These are phyloP conservation scores for Parasteatoda lunata DNA, from an alignment of 2,888 invertebrate species.

Conservation along the genomic window DNA sequence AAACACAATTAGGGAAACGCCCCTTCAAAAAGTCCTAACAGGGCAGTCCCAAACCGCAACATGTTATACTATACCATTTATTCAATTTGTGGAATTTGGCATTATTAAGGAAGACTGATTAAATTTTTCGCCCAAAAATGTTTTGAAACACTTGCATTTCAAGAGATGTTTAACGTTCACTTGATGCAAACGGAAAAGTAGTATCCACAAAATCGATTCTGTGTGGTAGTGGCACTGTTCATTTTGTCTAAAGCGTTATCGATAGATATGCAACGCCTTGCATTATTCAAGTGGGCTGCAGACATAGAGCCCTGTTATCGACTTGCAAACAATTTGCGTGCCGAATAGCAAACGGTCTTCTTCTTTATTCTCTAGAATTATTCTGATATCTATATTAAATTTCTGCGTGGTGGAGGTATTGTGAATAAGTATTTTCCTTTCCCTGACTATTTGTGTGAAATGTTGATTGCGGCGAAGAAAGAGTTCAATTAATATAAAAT, in stretches of 20 bases:
- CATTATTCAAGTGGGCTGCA: slow-evolving; percentile 43
- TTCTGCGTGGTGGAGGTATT: not conserved
- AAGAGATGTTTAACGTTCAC: not conserved
- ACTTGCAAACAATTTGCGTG: slow-evolving; percentile 46
- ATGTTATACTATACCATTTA: no score
- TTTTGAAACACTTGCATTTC: not conserved
- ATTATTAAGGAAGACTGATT: not conserved
- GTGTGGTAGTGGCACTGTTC: slow-evolving; percentile 26
- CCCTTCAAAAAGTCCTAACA: no score
- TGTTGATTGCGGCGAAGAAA: no score
- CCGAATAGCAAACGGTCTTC: not conserved
- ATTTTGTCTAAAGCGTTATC: slow-evolving; percentile 31
- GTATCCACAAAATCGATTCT: slow-evolving; percentile 31
- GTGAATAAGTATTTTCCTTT: no score
- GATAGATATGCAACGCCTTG: slow-evolving; percentile 52
- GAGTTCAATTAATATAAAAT: no score
- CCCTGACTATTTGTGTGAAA: no score
- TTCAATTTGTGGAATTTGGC: no score
- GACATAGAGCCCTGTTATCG: slow-evolving; percentile 25
- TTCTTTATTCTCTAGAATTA: slow-evolving; percentile 35
- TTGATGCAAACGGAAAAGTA: not conserved
- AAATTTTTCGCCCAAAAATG: not conserved
- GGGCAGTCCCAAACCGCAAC: no score
- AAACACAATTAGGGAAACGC: no score
- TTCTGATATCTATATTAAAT: slow-evolving; percentile 28